Percentiles rank a stretch among this genome's conserved stretches.
Evolutionary conservation across 2,113 vertebrate genomes (phyloP).

Genomic region (Serinus canaria): DNA sequence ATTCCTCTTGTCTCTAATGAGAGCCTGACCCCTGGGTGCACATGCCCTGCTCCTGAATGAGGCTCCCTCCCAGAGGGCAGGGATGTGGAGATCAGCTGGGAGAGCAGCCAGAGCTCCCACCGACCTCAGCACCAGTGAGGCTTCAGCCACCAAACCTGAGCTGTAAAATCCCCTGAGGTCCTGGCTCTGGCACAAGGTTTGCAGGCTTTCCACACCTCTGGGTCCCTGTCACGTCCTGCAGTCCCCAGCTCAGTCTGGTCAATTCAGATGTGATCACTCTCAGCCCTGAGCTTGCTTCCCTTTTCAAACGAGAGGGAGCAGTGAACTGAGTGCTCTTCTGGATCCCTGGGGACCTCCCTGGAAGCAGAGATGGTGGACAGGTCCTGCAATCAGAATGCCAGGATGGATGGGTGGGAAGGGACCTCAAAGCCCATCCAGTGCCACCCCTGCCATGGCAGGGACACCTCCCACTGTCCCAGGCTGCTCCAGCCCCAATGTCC

Average conservation of each 20-base stretch:
- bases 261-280: not conserved
- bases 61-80: not conserved
- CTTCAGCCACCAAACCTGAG: not conserved
- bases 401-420: not conserved
- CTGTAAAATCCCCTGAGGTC: not conserved
- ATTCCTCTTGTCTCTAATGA: not conserved
- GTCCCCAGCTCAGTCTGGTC: not conserved
- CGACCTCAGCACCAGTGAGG: not conserved
- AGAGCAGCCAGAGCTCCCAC: not conserved
- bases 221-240: not conserved
- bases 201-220: not conserved
- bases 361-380: not conserved
- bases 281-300: not conserved
- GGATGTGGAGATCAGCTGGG: not conserved
- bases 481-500: not conserved
- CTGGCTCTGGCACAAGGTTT: not conserved
- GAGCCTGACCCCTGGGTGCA: not conserved
- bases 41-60: not conserved
- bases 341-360: not conserved
- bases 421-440: fast-evolving
- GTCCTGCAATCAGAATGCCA: not conserved
- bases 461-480: not conserved
- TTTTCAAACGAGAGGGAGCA: not conserved
- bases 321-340: not conserved
- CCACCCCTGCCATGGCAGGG: not conserved